These are phyloP conservation scores for Apeira syringaria DNA, from an alignment of 2,888 invertebrate species.

Conservation along the genomic window DNA sequence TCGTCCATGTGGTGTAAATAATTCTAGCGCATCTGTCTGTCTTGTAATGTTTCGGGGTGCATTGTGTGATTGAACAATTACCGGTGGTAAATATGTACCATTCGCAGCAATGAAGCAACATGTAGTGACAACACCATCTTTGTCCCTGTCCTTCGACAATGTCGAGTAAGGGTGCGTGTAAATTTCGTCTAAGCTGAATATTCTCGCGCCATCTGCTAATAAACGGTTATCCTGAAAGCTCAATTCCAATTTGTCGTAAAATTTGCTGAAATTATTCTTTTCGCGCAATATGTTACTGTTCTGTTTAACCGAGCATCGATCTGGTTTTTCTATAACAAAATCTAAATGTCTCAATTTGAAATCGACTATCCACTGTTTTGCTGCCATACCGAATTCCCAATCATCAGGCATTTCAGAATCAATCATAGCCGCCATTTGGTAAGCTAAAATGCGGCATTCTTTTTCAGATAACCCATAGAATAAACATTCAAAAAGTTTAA, in stretches of 20 bases:
- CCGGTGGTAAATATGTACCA: constrained; percentile 7
- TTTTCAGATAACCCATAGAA: constrained; percentile 9
- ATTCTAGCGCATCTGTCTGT: neutral
- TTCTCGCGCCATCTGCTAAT: constrained; percentile 2
- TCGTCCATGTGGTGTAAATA: constrained; percentile 1
- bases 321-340: constrained; percentile 1
- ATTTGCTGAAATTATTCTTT: constrained; percentile 4
- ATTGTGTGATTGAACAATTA: neutral
- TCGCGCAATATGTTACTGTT: neutral
- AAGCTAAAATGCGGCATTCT: constrained; percentile 14
- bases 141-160: neutral
- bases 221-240: neutral
- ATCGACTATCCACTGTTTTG: neutral
- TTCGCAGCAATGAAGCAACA: constrained; percentile 8
- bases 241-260: constrained; percentile 11
- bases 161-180: neutral
- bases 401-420: constrained; percentile 3
- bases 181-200: constrained; percentile 13
- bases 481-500: neutral
- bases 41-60: neutral
- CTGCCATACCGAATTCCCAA: constrained; percentile 10
- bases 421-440: constrained; percentile 7
- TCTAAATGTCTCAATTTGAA: neutral
- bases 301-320: neutral
- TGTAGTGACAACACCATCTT: neutral